phyloP scores from a whole-genome alignment of 2,888 invertebrate genomes.

The Aethes cnicana region DNA sequence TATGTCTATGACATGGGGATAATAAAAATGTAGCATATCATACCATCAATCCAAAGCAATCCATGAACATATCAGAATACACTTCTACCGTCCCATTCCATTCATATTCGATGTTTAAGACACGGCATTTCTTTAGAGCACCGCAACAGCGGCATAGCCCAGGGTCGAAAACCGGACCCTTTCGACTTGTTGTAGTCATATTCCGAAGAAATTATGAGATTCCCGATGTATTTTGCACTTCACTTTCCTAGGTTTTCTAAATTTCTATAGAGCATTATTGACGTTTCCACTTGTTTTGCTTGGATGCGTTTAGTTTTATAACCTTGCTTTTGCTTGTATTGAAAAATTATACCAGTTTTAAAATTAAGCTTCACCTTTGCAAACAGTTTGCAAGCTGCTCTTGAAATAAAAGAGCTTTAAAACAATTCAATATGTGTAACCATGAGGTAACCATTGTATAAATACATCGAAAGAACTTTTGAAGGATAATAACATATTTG shows the following conservation, averaged over 20 bases:
- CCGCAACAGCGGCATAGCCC: conserved; percentile 68
- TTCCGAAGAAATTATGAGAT: background rate
- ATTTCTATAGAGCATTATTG: conserved; percentile 26
- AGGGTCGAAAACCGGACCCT: conserved; percentile 62
- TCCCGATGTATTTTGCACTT: conserved; percentile 1
- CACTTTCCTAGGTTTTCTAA: background rate
- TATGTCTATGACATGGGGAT: no score
- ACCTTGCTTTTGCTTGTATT: no score
- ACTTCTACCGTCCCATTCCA: conserved; percentile 62
- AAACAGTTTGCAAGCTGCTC: background rate
- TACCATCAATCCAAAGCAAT: conserved; percentile 69
- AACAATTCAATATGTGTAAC: no score
- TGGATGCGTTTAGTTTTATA: conserved; percentile 24
- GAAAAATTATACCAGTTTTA: no score
- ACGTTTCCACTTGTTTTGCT: conserved; percentile 26
- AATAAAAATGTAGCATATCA: no score
- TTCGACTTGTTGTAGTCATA: conserved; percentile 39
- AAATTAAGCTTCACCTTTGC: no score
- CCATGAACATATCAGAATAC: conserved; percentile 68
- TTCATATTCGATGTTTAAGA: conserved; percentile 64
- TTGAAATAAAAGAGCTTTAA: background rate
- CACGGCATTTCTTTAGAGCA: conserved; percentile 60
- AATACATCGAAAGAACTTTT: no score
- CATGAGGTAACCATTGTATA: no score
- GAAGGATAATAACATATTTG: no score